Conservation (phyloP, 2,797 vertebrate species). For the Clarias laeviceps region DNA sequence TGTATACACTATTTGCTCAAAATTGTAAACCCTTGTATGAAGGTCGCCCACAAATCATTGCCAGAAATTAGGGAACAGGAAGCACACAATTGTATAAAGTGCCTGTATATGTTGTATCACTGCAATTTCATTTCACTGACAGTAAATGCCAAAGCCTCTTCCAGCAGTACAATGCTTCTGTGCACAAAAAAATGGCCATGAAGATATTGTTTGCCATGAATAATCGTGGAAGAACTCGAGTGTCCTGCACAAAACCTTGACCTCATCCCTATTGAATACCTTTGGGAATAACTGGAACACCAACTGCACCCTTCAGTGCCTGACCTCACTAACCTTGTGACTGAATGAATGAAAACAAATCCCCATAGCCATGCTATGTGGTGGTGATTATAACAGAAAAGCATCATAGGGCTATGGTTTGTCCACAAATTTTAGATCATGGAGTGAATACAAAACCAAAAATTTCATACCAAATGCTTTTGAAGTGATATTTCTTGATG, state of each 20-base stretch:
- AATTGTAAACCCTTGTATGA: background rate
- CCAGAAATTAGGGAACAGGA: background rate
- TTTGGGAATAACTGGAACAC: background rate
- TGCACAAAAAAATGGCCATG: background rate
- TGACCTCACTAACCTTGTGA: background rate
- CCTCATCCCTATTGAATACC: background rate
- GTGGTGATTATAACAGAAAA: background rate
- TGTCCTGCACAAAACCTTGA: background rate
- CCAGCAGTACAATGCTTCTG: background rate
- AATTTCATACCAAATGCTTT: background rate
- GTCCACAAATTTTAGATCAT: background rate
- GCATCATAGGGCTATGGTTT: background rate
- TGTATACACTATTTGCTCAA: background rate
- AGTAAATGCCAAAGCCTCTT: background rate
- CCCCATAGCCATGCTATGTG: background rate
- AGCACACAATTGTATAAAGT: background rate
- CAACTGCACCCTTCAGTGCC: background rate
- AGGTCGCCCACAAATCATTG: background rate
- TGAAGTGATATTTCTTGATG: background rate
- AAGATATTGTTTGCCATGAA: background rate
- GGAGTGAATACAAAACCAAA: background rate
- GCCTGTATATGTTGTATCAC: background rate
- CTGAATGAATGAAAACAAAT: background rate
- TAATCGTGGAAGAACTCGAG: background rate
- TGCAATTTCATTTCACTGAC: background rate